Evolutionary conservation across 92 coral and sea anemone species (phyloP).

Genomic region (Actinernus sp.): DNA sequence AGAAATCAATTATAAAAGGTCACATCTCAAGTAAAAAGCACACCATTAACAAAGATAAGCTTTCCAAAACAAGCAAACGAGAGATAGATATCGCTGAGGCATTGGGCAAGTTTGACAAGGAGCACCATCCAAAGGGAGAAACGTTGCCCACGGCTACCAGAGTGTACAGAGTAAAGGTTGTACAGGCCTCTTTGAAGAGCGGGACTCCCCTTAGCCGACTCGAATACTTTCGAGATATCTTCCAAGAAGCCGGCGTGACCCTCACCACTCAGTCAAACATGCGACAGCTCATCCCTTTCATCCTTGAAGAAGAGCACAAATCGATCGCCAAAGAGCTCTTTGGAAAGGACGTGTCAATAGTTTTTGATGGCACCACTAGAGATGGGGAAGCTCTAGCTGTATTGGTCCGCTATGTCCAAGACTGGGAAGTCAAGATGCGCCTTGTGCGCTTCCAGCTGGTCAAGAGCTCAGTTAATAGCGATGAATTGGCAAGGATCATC

Average conservation of each 20-base stretch:
- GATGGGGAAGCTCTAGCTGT: slow-evolving; percentile 52
- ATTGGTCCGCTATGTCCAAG: slow-evolving; percentile 29
- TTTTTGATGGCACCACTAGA: slow-evolving; percentile 50
- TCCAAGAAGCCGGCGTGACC: slow-evolving; percentile 50
- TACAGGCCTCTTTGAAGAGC: slow-evolving; percentile 41
- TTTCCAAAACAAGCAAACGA: slow-evolving; percentile 31
- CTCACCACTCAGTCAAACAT: slow-evolving; percentile 36
- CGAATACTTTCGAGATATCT: slow-evolving; percentile 38
- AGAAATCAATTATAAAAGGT: slow-evolving; percentile 12
- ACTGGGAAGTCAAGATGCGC: slow-evolving; percentile 30
- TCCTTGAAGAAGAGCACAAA: slow-evolving; percentile 39
- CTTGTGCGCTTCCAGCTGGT: slow-evolving; percentile 38
- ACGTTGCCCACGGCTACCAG: slow-evolving; percentile 18
- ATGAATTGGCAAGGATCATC: slow-evolving; percentile 33
- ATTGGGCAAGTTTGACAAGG: slow-evolving; percentile 34
- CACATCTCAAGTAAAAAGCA: slow-evolving; percentile 27
- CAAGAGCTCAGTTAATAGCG: slow-evolving; percentile 40
- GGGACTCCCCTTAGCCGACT: slow-evolving; percentile 46
- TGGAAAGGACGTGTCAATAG: slow-evolving; percentile 38
- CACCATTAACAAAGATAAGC: slow-evolving; percentile 33
- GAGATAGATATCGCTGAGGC: slow-evolving; percentile 46
- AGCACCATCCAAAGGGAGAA: slow-evolving; percentile 39
- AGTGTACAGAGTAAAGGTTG: slow-evolving; percentile 45
- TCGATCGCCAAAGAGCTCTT: slow-evolving; percentile 34
- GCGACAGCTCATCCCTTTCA: slow-evolving; percentile 53